Evolutionary conservation across 1,140 invertebrate species (phyloP), one percentile per base, ranked within the genome.

Genomic region (Zaprionus tsacasi): DNA sequence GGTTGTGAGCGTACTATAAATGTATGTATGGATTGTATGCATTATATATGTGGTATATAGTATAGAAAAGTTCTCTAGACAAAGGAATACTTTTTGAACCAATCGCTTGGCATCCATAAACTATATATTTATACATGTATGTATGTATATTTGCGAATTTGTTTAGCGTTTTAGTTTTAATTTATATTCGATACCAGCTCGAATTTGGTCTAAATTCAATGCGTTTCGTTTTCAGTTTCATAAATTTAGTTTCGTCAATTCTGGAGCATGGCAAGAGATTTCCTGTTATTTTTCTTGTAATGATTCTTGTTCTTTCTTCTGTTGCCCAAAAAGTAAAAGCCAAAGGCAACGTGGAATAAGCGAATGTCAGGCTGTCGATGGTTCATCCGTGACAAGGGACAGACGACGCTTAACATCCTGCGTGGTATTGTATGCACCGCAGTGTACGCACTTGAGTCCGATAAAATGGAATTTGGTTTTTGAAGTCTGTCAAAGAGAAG

Each of bases 361-460:
- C 43, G 30, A 69, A 59, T 69, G 76, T 92, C 76, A 92, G 56
- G 91, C 91, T n/a, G 91, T 91, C 8, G 82, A 76, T 12, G 91
- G 79, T 68, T 92, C 91, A 86, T 92, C 91, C 66, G 79, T 78
- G 40, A 91, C 90, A 67, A 92, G 57, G 11, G 89, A 92, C 17
- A 91, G 76, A 25, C 91, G 81, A 58, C 89, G 90, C 61, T 92
- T 92, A 1, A 91, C 83, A 82, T 92, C 89, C 83, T 96, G 94
- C 81, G 96, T 96, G 3, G 97, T 98, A 89, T 98, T 98, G 86
- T 98, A 98, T 6, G 96, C 97, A 3, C 96, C 97, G 89, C 97
- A 98, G 79, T 95, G 94, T 40, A 94, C 93, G 93, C 97, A 98
- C 91, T 98, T 98, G 40, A 97, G 93, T 8, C 97, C 97, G 45